Conservation (phyloP, 2,113 vertebrate species). For the Oxyruncus cristatus region DNA sequence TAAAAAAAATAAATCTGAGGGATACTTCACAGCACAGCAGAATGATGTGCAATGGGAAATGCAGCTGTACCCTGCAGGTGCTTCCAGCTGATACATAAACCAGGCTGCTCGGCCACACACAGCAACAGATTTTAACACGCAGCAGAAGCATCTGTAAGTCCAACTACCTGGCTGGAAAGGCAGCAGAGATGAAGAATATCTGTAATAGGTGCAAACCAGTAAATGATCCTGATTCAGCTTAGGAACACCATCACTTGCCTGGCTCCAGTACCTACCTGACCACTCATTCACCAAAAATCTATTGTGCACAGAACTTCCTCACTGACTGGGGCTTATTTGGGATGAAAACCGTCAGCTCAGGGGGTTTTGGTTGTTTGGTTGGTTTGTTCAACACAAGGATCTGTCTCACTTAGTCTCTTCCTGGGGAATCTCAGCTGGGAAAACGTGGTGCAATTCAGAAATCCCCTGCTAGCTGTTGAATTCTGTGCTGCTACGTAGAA, state of each 20-base stretch:
- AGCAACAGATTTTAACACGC: background rate
- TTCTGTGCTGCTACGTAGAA: background rate
- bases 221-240: background rate
- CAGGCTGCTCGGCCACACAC: background rate
- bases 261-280: background rate
- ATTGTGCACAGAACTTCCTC: background rate
- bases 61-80: constrained; percentile 6
- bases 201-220: background rate
- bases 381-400: background rate
- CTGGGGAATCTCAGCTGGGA: background rate
- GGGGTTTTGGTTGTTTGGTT: background rate
- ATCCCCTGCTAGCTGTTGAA: background rate
- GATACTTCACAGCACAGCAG: background rate
- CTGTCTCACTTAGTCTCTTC: background rate
- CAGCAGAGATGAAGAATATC: background rate
- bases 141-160: background rate
- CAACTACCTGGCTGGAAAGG: background rate
- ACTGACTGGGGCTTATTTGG: fast-evolving
- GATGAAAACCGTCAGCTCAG: background rate
- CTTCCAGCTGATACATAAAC: background rate
- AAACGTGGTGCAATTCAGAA: background rate
- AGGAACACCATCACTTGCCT: background rate
- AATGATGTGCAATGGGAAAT: background rate
- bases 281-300: background rate
- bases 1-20: background rate